Evolutionary conservation across 1,140 invertebrate genomes (phyloP), one percentile per base, ranked within the genome.

Genomic region (Leptinotarsa lineolata): DNA sequence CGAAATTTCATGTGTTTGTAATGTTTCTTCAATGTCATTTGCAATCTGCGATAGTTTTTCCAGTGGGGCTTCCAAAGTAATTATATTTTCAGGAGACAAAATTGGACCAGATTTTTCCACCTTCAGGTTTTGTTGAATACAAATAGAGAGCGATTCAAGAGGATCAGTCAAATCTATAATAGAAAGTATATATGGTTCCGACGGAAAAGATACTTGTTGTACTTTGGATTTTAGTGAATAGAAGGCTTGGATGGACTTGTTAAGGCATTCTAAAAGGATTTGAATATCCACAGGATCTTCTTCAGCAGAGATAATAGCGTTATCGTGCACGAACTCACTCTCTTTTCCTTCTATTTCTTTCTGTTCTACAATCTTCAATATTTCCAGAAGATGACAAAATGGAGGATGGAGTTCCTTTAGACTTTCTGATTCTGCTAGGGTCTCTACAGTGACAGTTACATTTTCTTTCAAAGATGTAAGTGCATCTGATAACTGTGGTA

Each of bases 41-140:
- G 78, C 30, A 20, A 77, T 18, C 48, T 15, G 59, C 1, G 63
- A 58, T 58, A 79, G 45, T 68, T 75, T 74, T 44, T 77, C 45
- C 22, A 78, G 44, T 6, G 71, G 73, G 39, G 68, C 48, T 22
- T 70, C 64, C 30, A 77, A 65, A 18, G n/a, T 13, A 6, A 59
- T 39, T 3, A 77, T 20, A 16, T 64, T 66, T 68, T 72, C 63
- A 22, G 67, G 13, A 46, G 65, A 46, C 6, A 13, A n/a, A 18
- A 54, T 0, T 65, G 71, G 68, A 1, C 2, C 44, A n/a, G 70
- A 54, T 15, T 15, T 54, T 54, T 54, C 48, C 15, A 54, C 15
- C 4, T 54, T n/a, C 15, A 61, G 12, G 48, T 54, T n/a, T 18
- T 54, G 4, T 54, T 54, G 48, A 4, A 54, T 54, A n/a, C n/a